Conservation (phyloP, 2,797 vertebrate species). For the Oceanodroma leucorhoa region DNA sequence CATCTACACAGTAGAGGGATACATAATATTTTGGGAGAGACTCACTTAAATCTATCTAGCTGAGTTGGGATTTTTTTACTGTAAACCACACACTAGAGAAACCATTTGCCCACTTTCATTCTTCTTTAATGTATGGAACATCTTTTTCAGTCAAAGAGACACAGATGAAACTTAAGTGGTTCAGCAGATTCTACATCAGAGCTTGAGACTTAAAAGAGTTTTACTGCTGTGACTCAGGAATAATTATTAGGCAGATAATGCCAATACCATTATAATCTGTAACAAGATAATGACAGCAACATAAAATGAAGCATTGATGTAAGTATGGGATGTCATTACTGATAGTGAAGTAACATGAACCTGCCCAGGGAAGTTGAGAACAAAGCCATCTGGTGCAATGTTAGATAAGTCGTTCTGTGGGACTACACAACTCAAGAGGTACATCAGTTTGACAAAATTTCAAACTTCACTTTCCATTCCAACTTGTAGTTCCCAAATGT, state of each 20-base stretch:
- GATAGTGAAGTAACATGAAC: neutral
- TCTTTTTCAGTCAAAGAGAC: neutral
- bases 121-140: neutral
- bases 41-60: neutral
- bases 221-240: neutral
- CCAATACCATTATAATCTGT: neutral
- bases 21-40: neutral
- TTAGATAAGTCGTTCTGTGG: neutral
- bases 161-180: neutral
- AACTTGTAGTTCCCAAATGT: neutral
- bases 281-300: conserved; percentile 32
- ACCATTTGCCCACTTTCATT: neutral
- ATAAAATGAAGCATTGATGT: neutral
- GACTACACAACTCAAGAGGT: neutral
- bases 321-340: neutral
- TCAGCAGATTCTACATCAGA: conserved; percentile 14
- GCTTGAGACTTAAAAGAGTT: neutral
- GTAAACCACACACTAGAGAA: neutral
- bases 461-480: neutral
- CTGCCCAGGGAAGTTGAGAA: neutral
- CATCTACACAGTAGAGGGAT: neutral
- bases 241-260: conserved; percentile 30
- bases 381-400: neutral
- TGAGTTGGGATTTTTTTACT: neutral
- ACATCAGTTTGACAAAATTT: neutral